phyloP scores from a whole-genome alignment of 64 coral and sea anemone genomes.

The Porites australiensis region DNA sequence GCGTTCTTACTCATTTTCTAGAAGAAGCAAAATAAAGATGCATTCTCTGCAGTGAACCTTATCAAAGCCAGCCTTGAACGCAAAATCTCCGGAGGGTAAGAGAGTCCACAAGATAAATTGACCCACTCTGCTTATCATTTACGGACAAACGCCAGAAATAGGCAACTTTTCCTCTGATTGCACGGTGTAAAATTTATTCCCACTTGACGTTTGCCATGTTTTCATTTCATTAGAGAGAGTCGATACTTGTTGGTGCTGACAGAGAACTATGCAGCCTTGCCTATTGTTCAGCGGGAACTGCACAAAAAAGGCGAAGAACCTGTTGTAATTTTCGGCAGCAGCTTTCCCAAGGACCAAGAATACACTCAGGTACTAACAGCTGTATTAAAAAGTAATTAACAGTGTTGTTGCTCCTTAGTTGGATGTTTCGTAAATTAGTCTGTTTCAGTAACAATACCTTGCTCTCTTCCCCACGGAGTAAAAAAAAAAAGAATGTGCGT shows the following conservation, averaged over 20 bases:
- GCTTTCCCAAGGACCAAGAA: constrained; percentile 74
- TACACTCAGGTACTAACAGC: constrained; percentile 56
- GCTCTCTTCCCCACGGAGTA: too few species aligned
- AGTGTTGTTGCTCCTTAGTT: too few species aligned
- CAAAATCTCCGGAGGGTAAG: constrained; percentile 12
- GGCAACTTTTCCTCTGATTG: too few species aligned
- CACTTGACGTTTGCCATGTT: background rate
- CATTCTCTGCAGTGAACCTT: constrained; percentile 33
- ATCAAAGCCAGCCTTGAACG: constrained; percentile 51
- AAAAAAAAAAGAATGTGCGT: too few species aligned
- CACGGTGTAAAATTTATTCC: too few species aligned
- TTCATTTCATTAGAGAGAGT: constrained; percentile 23
- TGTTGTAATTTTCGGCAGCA: constrained; percentile 74
- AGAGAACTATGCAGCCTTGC: constrained; percentile 68
- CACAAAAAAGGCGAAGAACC: constrained; percentile 36
- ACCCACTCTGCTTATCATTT: too few species aligned
- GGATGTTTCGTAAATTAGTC: too few species aligned
- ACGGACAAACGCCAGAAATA: too few species aligned
- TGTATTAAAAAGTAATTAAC: too few species aligned
- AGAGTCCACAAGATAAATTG: background rate
- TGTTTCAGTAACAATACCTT: too few species aligned
- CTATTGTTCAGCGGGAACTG: constrained; percentile 55
- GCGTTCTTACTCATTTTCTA: background rate
- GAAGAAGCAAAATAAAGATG: constrained; percentile 5
- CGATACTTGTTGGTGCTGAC: constrained; percentile 67